phyloP scores from a whole-genome alignment of 2,113 vertebrate genomes.

The Fulica atra region DNA sequence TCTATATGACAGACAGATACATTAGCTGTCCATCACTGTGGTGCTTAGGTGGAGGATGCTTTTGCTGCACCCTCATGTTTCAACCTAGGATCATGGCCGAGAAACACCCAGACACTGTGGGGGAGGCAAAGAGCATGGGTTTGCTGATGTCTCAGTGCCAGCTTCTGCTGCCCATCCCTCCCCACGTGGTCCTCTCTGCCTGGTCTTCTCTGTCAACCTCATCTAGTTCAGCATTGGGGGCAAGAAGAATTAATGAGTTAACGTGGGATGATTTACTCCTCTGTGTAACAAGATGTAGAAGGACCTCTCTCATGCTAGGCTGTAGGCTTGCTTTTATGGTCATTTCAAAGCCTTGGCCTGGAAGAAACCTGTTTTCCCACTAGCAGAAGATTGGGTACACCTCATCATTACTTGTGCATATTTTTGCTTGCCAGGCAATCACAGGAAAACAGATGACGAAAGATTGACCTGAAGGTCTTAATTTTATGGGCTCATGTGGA shows the following conservation, averaged over 20 bases:
- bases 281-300: not conserved
- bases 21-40: not conserved
- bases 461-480: constrained; percentile 5
- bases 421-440: not conserved
- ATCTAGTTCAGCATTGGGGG: not conserved
- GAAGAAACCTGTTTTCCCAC: not conserved
- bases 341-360: not conserved
- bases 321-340: not conserved
- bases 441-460: not conserved
- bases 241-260: not conserved
- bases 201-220: not conserved
- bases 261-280: not conserved
- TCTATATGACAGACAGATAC: not conserved
- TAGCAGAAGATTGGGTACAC: constrained; percentile 27
- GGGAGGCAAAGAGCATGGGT: not conserved
- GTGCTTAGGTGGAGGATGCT: not conserved
- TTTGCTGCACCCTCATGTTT: not conserved
- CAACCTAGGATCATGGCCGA: not conserved
- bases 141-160: rapidly evolving
- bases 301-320: not conserved
- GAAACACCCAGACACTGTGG: not conserved
- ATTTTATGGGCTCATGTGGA: constrained; percentile 6
- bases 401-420: constrained; percentile 25
- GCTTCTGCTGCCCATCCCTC: not conserved
- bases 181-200: not conserved